Evolutionary conservation across 2,888 invertebrate genomes (phyloP).

Genomic region (Crossocerus cetratus): DNA sequence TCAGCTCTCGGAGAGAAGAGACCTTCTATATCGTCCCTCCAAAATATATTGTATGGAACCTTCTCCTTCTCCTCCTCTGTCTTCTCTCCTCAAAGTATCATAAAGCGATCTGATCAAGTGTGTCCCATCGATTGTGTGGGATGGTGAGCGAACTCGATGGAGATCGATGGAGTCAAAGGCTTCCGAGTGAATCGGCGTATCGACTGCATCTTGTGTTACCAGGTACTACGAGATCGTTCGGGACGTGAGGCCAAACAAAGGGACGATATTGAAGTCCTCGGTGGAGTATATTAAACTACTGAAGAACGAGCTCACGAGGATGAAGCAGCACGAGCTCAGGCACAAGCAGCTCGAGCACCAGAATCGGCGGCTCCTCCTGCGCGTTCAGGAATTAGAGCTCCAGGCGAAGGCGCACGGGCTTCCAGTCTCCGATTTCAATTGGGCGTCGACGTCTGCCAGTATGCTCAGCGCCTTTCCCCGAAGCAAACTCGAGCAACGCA

Average conservation of each 20-base stretch:
- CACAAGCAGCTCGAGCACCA: constrained; percentile 90
- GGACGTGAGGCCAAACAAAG: constrained; percentile 94
- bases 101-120: no score
- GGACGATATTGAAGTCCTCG: constrained; percentile 97
- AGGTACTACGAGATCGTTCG: constrained; percentile 92
- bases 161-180: neutral
- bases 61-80: no score
- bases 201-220: constrained; percentile 10
- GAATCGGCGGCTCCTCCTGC: constrained; percentile 88
- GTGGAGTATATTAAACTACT: constrained; percentile 97
- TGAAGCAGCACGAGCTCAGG: constrained; percentile 87
- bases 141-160: neutral
- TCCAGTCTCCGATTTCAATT: constrained; percentile 81
- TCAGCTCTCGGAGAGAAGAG: neutral
- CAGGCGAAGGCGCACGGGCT: constrained; percentile 87
- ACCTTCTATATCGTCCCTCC: neutral
- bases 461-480: constrained; percentile 67
- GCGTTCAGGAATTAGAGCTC: constrained; percentile 90
- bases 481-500: constrained; percentile 70
- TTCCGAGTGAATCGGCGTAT: neutral
- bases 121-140: neutral
- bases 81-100: no score
- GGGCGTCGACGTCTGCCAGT: constrained; percentile 74
- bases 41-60: no score
- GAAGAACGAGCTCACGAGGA: constrained; percentile 84